Percentiles rank a stretch among this genome's conserved stretches.
These are phyloP conservation scores for Aplidium turbinatum DNA, from an alignment of 23 tunicate species.

Conservation along the genomic window DNA sequence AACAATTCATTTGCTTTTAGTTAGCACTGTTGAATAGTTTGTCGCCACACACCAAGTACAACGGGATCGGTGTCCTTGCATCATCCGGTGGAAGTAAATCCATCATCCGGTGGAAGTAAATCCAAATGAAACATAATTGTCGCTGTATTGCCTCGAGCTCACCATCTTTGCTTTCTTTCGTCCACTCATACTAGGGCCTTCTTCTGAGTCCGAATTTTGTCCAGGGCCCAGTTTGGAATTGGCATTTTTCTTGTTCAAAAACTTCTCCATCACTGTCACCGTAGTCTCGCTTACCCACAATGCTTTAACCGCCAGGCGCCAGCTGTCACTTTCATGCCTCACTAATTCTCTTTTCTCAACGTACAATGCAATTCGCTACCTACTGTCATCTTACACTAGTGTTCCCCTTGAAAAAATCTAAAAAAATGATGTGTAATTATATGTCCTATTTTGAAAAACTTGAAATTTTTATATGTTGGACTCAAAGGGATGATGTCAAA, in stretches of 20 bases:
- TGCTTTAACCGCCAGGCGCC: conserved; percentile 28
- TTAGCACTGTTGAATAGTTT: conserved; percentile 44
- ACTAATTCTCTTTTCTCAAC: conserved; percentile 31
- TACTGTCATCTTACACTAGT: conserved; percentile 28
- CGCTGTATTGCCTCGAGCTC: conserved; percentile 32
- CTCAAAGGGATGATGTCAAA: too few species aligned
- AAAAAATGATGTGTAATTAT: too few species aligned
- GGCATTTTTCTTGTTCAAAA: conserved; percentile 37
- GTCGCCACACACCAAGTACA: conserved; percentile 49
- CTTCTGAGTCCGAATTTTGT: conserved; percentile 34
- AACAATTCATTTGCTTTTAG: too few species aligned
- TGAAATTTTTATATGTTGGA: too few species aligned
- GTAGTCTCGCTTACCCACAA: conserved; percentile 35
- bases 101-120: conserved; percentile 42
- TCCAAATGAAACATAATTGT: conserved; percentile 51
- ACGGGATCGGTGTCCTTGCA: conserved; percentile 46
- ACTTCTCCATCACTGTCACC: conserved; percentile 41
- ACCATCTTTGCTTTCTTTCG: conserved; percentile 30
- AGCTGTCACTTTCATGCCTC: conserved; percentile 32
- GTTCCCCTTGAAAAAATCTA: too few species aligned
- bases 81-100: conserved; percentile 43
- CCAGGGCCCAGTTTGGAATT: conserved; percentile 33
- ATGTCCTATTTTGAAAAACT: too few species aligned
- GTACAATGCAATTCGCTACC: conserved; percentile 39
- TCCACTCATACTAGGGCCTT: conserved; percentile 37